These are phyloP conservation scores for Caracal caracal DNA, from an alignment of 2,113 vertebrate genomes.

Conservation along the genomic window DNA sequence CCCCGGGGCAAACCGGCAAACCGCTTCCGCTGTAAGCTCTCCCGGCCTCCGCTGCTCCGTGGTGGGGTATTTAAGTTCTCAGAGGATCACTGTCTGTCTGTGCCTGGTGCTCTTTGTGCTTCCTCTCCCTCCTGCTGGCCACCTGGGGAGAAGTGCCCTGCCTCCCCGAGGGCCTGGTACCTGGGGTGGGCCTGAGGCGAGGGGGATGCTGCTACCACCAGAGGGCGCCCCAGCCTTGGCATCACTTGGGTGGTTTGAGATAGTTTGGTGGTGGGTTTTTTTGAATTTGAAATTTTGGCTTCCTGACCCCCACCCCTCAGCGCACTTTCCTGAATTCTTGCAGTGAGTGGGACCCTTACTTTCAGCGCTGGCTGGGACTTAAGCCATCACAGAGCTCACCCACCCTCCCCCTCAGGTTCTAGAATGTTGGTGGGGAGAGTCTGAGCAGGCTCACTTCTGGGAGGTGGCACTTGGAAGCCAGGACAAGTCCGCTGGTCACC, in stretches of 20 bases:
- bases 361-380: not conserved
- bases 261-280: too few species aligned
- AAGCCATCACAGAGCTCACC: not conserved
- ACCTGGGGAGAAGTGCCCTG: not conserved
- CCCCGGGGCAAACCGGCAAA: not conserved
- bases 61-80: constrained; percentile 14
- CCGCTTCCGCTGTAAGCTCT: constrained; percentile 22
- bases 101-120: not conserved
- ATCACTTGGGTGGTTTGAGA: too few species aligned
- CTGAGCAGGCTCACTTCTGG: not conserved
- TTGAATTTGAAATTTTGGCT: not conserved
- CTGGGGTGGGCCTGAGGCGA: too few species aligned
- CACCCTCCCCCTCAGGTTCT: not conserved
- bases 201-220: not conserved
- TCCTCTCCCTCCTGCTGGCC: not conserved
- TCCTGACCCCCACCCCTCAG: not conserved
- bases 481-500: not conserved
- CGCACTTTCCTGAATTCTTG: not conserved
- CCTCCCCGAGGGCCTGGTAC: not conserved
- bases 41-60: fast-evolving
- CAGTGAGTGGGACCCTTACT: not conserved
- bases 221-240: not conserved
- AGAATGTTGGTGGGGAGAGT: too few species aligned
- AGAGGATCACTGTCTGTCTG: constrained; percentile 43
- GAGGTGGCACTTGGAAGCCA: not conserved